These are phyloP conservation scores for Eueides isabella DNA, from an alignment of 1,140 invertebrate species.

Conservation along the genomic window DNA sequence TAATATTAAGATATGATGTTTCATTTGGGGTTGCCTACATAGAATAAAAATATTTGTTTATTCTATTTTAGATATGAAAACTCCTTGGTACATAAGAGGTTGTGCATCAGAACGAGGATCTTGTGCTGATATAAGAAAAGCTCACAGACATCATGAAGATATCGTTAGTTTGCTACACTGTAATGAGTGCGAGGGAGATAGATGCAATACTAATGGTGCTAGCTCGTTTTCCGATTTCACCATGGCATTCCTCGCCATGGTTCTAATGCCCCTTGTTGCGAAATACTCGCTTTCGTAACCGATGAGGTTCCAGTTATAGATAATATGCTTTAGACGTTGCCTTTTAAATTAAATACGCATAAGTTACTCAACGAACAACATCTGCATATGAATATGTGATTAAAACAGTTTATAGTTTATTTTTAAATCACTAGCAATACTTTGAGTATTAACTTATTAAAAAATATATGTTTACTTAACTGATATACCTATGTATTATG, in stretches of 20 bases:
- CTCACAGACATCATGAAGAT: slow-evolving; percentile 37
- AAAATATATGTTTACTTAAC: too few species aligned
- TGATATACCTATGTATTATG: too few species aligned
- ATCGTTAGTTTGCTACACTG: slow-evolving; percentile 54
- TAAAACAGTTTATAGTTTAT: not conserved
- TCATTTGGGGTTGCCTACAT: too few species aligned
- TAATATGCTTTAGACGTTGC: not conserved
- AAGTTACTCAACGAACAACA: not conserved
- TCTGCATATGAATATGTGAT: not conserved
- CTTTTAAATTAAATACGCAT: slow-evolving; percentile 1
- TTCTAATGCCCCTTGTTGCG: slow-evolving; percentile 53
- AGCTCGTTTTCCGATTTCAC: slow-evolving; percentile 46
- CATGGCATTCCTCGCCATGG: slow-evolving; percentile 52
- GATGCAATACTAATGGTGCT: slow-evolving; percentile 57
- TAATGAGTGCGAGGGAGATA: slow-evolving; percentile 60
- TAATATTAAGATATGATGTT: too few species aligned
- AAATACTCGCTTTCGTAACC: slow-evolving; percentile 58
- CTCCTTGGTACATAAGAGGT: slow-evolving; percentile 58
- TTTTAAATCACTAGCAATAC: too few species aligned
- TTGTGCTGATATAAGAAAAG: slow-evolving; percentile 56
- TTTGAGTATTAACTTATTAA: too few species aligned
- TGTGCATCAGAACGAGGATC: slow-evolving; percentile 62
- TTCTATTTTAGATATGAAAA: slow-evolving; percentile 54
- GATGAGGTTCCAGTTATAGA: slow-evolving; percentile 6
- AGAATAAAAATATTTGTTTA: too few species aligned